Conservation (phyloP, 2,113 vertebrate genomes). For the Grammomys dolichurus region DNA sequence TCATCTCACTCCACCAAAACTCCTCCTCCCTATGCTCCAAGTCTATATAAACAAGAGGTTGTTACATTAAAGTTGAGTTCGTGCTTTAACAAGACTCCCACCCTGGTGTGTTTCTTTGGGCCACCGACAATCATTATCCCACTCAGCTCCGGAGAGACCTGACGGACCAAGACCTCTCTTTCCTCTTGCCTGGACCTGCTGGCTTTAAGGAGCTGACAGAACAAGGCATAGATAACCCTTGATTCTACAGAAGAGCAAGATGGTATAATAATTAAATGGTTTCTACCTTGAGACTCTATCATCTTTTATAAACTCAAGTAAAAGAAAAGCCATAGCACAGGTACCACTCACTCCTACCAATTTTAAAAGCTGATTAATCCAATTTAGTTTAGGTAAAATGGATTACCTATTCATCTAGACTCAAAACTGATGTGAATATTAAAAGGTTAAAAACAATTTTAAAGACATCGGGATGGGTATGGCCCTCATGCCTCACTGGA, state of each 20-base stretch:
- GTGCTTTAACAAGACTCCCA: too few species aligned
- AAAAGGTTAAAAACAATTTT: not conserved
- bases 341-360: not conserved
- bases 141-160: too few species aligned
- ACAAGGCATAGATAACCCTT: not conserved
- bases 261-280: not conserved
- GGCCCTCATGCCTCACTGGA: too few species aligned
- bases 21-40: too few species aligned
- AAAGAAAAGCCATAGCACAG: conserved; percentile 4
- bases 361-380: conserved; percentile 38
- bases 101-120: too few species aligned
- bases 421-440: conserved; percentile 46
- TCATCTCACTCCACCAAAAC: too few species aligned
- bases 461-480: not conserved
- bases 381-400: not conserved
- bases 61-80: too few species aligned
- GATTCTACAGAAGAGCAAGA: not conserved
- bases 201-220: too few species aligned
- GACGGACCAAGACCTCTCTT: too few species aligned
- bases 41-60: too few species aligned
- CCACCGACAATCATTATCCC: too few species aligned
- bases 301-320: not conserved
- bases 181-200: too few species aligned
- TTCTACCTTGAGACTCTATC: conserved; percentile 11
- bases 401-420: not conserved